Evolutionary conservation across 2,113 vertebrate species (phyloP).

Genomic region (Ceyx melanurus): DNA sequence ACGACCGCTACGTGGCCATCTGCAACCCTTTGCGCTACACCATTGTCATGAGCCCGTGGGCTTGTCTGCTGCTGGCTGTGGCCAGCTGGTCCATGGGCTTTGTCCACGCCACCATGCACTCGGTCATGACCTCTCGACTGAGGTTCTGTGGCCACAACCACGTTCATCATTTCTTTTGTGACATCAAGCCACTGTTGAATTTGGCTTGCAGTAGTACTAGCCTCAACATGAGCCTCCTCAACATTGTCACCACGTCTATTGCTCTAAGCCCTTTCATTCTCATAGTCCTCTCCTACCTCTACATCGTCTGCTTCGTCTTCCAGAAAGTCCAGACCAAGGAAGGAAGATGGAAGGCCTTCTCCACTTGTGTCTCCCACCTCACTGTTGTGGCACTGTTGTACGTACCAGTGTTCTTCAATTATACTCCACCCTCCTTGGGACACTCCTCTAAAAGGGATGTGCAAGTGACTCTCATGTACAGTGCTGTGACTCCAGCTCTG

Average conservation of each 20-base stretch:
- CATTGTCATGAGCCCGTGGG: not conserved
- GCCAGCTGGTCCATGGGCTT: not conserved
- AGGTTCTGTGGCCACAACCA: not conserved
- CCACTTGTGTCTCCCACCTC: conserved; percentile 9
- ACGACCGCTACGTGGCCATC: not conserved
- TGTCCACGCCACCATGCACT: not conserved
- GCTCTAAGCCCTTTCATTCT: not conserved
- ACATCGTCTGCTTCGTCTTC: not conserved
- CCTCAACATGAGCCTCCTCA: not conserved
- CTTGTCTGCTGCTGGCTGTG: not conserved
- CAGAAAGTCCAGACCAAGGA: not conserved
- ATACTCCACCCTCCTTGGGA: not conserved
- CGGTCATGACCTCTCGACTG: not conserved
- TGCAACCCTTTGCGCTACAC: not conserved
- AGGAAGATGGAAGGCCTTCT: conserved; percentile 16
- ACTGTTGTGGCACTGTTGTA: not conserved
- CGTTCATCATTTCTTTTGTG: not conserved
- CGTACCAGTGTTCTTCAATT: not conserved
- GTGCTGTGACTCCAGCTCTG: conserved; percentile 6
- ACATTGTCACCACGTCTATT: not conserved
- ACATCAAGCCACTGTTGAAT: not conserved
- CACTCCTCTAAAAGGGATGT: not conserved
- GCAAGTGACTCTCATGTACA: not conserved
- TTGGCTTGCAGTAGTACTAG: not conserved
- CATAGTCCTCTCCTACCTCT: not conserved